These are phyloP conservation scores for Patella vulgata DNA, from an alignment of 1,140 invertebrate species.

Conservation along the genomic window DNA sequence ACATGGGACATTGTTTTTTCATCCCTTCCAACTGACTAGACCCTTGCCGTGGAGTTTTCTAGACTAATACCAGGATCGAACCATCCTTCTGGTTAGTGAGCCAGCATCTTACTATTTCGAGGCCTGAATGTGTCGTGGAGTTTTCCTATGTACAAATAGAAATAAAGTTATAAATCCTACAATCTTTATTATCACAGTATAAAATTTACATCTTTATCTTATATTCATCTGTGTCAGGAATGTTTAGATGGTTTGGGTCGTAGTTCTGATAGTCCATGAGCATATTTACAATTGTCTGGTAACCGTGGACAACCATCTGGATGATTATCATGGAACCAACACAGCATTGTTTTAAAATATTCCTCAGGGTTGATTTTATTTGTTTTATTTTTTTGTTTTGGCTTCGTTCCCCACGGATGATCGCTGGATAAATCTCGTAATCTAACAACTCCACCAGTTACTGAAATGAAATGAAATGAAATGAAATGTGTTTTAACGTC, in stretches of 20 bases:
- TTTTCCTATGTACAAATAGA: no score
- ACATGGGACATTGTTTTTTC: no score
- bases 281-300: constrained; percentile 77
- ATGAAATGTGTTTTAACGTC: neutral
- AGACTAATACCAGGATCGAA: no score
- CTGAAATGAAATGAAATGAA: constrained; percentile 47
- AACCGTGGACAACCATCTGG: constrained; percentile 85
- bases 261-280: constrained; percentile 70
- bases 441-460: constrained; percentile 76
- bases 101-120: no score
- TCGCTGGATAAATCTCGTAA: constrained; percentile 71
- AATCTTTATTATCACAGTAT: no score
- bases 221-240: no score
- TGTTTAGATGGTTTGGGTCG: constrained; percentile 3
- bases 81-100: no score
- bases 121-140: no score
- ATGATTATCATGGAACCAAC: constrained; percentile 90
- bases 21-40: no score
- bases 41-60: no score
- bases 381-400: constrained; percentile 27
- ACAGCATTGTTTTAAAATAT: constrained; percentile 72
- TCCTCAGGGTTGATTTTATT: constrained; percentile 57
- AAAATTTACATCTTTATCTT: no score
- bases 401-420: constrained; percentile 39
- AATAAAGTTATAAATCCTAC: no score